Evolutionary conservation across 1,140 invertebrate genomes (phyloP), one percentile per base, ranked within the genome.

Genomic region (Zaprionus inermis): DNA sequence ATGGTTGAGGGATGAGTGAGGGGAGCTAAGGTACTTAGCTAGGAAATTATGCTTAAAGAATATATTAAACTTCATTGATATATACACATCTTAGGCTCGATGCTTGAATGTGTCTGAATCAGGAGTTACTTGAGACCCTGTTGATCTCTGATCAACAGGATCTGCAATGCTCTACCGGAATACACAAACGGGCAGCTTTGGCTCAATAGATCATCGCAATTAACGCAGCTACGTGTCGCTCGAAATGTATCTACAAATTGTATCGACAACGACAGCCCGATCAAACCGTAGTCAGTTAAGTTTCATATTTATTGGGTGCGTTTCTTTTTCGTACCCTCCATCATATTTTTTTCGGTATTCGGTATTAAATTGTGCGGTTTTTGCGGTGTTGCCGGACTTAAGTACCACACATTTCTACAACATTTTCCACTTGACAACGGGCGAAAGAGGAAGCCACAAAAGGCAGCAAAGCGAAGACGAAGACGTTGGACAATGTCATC

Each of bases 351-450:
- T 78, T 76, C 28, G 63, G 78, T 72, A 52, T 71, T 84, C 65
- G 78, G 75, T 89, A 89, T 89, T 89, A 84, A 89, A 89, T 89
- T 89, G 85, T 89, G 84, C 49, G 84, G 84, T 89, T 89, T 85
- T 78, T 89, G 83, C 44, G 83, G 84, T 75, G 69, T 67, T 88
- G 80, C 65, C 54, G 71, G 80, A 66, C 77, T 81, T 86, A 86
- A 79, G 82, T 71, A 81, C 78, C 74, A 79, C 72, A 68, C 70
- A 81, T 83, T 78, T 80, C 78, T 89, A 72, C 85, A 84, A 68
- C 64, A 89, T 89, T 89, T 89, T 89, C 80, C 84, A 89, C 84
- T 89, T 89, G 84, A 89, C 84, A 84, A 81, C 70, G 41, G n/a
- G 6, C 49, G 41, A 66, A 73, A 72, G 82, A 85, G 69, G 84